Base-by-base conservation (phyloP, 1,140 invertebrate genomes). In the Sitodiplosis mosellana region DNA sequence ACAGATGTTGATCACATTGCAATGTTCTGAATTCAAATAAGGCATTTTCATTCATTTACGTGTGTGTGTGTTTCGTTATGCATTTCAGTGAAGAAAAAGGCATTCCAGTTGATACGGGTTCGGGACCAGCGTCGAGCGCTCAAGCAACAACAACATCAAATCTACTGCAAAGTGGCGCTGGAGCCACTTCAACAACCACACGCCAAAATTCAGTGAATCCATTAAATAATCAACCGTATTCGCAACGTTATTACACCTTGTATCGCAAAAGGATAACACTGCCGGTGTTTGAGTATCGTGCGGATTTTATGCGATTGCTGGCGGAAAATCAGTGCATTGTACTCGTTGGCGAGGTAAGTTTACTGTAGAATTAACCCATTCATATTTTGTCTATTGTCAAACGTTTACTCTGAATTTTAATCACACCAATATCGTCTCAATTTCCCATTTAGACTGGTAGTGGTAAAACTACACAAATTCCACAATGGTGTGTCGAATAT, bases 201-300 rank as follows among this genome's bases (percentile, higher is more conserved):
- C 36, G 54, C 64, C 1, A 60, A 60, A 12, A 47, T 62, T 6
- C 54, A 0, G 61, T 80, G 1, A 87, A 88, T 65, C 74, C 78
- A 3, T 81, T 78, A 48, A 86, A 76, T 55, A 71, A 76, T 38
- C 67, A 83, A 47, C 82, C 83, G 10, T 88, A 80, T 56, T 87
- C 87, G 2, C 76, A 78, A 40, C 74, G 80, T 49, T 92, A 88
- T 57, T 78, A 87, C 64, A 85, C 89, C 52, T 69, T 92, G 22
- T 80, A 82, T 50, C 77, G 83, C 51, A 97, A 96, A 58, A 76
- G 96, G 42, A 85, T 88, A 33, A 78, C 80, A 6, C 68, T 99
- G 17, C 96, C 96, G 1, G 95, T 99, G 0, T 99, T 95, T 76
- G 95, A 99, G 59, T 98, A 99, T 64, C 80, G 87, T 55, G 76